A percentile compares a stretch with the other conserved stretches of the same genome.
phyloP scores from a whole-genome alignment of 30 jellyfish, hydroid and myxozoan genomes.

The Aurelia aurita complex sp. Pacific region DNA sequence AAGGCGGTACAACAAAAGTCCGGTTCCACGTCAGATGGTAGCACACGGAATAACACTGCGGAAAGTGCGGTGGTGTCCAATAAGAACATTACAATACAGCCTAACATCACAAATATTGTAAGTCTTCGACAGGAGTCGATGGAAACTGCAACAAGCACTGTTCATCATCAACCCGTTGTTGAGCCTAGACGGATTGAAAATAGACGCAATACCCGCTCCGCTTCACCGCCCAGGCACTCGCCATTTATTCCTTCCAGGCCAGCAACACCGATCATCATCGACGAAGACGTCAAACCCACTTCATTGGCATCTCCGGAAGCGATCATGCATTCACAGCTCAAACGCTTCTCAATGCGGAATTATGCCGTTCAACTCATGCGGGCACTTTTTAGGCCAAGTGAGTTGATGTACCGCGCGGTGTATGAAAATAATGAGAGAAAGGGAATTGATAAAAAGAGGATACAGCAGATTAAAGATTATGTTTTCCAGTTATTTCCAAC shows the following conservation, averaged over 20 bases:
- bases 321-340: constrained; percentile 33
- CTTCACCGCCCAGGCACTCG: constrained; percentile 3
- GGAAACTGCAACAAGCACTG: constrained; percentile 7
- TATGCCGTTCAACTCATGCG: constrained; percentile 55
- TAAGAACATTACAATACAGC: constrained; percentile 4
- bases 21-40: background rate
- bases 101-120: constrained; percentile 38
- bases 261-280: constrained; percentile 37
- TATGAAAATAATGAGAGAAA: constrained; percentile 44
- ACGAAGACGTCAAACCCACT: constrained; percentile 34
- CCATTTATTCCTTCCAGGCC: constrained; percentile 10
- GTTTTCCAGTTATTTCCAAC: constrained; percentile 53
- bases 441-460: constrained; percentile 34
- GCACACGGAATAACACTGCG: background rate
- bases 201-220: background rate
- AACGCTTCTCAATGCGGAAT: constrained; percentile 52
- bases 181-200: background rate
- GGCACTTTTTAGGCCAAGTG: constrained; percentile 48
- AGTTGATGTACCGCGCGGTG: constrained; percentile 32
- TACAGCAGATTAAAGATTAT: constrained; percentile 47
- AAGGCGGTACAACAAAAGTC: background rate
- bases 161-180: background rate
- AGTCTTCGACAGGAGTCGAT: constrained; percentile 37
- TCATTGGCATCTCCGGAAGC: constrained; percentile 47
- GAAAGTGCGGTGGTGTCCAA: background rate